Evolutionary conservation across 1,140 invertebrate species (phyloP), one percentile per base, ranked within the genome.

Genomic region (Drosophila subobscura): DNA sequence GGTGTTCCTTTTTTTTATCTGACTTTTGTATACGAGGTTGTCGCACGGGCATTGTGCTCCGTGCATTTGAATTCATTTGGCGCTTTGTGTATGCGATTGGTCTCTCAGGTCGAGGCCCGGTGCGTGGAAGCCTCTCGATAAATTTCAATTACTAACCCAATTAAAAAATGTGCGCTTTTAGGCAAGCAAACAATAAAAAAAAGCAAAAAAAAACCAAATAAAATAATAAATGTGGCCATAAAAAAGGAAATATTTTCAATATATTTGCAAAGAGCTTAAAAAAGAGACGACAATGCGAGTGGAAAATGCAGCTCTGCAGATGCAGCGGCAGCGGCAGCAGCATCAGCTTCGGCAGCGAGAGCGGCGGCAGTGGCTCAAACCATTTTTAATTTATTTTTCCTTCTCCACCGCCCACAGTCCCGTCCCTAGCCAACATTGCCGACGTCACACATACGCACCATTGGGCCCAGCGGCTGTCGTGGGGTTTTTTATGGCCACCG

Each of bases 71-170:
- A 78, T 75, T 68, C 76, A 75, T 77, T 81, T 80, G 73, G 25
- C 44, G 55, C 72, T 72, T 72, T 77, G 67, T 72, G 40, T 71
- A 27, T 23, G 29, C 33, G 20, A 50, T 51, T 56, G 42, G 42
- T 42, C 55, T 46, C 59, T 42, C 49, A 23, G 44, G 54, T 41
- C 49, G 55, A 45, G 44, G 27, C 44, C 37, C 56, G 37, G 67
- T 74, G 77, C 73, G 65, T 88, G 77, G 74, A 59, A 77, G 65
- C 60, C 67, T 88, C 53, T 89, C 83, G 83, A 89, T 88, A 88
- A 89, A 88, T 88, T 88, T 88, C 83, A 88, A 88, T 88, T 88
- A 89, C 83, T 88, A 88, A 88, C 83, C 83, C 83, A 88, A 88
- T 88, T 88, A 88, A 88, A 88, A 88, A 88, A 84, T 83, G 78